Conservation (phyloP, 2,888 invertebrate genomes). For the Cremastobaeus sp. region DNA sequence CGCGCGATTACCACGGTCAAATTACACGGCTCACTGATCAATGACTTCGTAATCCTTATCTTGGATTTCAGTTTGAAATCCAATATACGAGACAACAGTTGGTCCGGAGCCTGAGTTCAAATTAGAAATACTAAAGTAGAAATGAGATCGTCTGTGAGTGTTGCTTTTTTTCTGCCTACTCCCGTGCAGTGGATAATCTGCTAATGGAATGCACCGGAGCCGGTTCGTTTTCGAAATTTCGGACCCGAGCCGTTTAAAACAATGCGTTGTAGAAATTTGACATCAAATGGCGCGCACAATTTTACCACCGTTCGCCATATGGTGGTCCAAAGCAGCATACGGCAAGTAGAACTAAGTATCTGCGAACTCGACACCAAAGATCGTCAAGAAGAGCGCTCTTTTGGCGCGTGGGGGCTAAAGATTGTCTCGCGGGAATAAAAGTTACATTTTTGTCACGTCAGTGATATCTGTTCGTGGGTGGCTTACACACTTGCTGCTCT, state of each 20-base stretch:
- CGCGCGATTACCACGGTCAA: not conserved
- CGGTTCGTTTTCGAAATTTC: slow-evolving; percentile 8
- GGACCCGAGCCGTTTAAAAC: slow-evolving; percentile 30
- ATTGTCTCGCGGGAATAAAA: slow-evolving; percentile 56
- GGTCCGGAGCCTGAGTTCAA: slow-evolving; percentile 33
- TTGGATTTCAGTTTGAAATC: slow-evolving; percentile 48
- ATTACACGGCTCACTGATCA: slow-evolving; percentile 30
- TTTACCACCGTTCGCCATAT: slow-evolving; percentile 69
- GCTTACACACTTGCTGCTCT: too few relatives aligned
- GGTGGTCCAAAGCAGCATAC: slow-evolving; percentile 71
- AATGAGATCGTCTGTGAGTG: not conserved
- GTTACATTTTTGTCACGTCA: slow-evolving; percentile 37
- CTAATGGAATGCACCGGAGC: slow-evolving; percentile 19
- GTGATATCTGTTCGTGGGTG: slow-evolving; percentile 30
- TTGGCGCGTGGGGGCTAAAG: slow-evolving; percentile 47
- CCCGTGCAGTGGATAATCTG: slow-evolving; percentile 36
- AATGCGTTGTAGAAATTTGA: slow-evolving; percentile 49
- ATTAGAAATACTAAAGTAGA: too few relatives aligned
- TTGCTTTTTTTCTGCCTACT: slow-evolving; percentile 32
- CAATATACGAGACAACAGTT: slow-evolving; percentile 52
- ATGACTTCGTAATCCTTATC: slow-evolving; percentile 37
- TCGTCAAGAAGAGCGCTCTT: slow-evolving; percentile 48
- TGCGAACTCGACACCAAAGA: slow-evolving; percentile 55
- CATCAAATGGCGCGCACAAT: slow-evolving; percentile 61
- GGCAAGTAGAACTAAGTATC: slow-evolving; percentile 66